Base-by-base conservation (phyloP, 2,797 vertebrate species). In the Antennarius maculatus region DNA sequence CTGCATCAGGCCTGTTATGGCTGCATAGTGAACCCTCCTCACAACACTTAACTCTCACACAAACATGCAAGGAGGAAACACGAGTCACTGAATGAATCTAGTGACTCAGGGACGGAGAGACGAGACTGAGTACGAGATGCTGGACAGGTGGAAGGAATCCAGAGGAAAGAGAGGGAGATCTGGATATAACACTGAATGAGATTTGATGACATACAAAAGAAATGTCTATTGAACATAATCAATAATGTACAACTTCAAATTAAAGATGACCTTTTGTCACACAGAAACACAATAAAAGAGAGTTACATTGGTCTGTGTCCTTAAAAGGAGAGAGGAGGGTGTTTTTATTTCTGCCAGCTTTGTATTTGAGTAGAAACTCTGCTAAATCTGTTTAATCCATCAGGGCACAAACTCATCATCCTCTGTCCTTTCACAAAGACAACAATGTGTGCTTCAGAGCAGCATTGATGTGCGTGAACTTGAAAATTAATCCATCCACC, bases 401-500 rank as follows among this genome's bases (percentile, higher is more conserved):
- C 56, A 79, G 54, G 76, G 66, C 69, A 83, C 58, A 66, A 83
- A 86, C 63, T 81, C 77, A 79, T 89, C 76, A 79, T 83, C 72
- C 52, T 61, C 54, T 64, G 66, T 73, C 54, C 66, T 79, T 65
- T 78, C 46, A 70, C 41, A 65, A 8, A 45, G 16, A 74, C 86
- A 87, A 84, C 82, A 85, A 79, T 64, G 67, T 48, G 53, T 70
- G 74, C 69, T 76, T 73, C 54, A 62, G 61, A 61, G 71, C 61
- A 53, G 54, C 34, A 62, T 62, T 79, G 66, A 63, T 74, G 64
- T 59, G 59, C 31, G 55, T 18, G 34, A 43, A 66, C 46, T 34
- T 15, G 16, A 60, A 51, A 81, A 86, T 76, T 71, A 86, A 86
- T 86, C 82, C 67, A 69, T 67, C 14, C 62, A 69, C 71, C 60